phyloP scores from a whole-genome alignment of 2,113 vertebrate genomes.

The Himantopus leucocephalus region DNA sequence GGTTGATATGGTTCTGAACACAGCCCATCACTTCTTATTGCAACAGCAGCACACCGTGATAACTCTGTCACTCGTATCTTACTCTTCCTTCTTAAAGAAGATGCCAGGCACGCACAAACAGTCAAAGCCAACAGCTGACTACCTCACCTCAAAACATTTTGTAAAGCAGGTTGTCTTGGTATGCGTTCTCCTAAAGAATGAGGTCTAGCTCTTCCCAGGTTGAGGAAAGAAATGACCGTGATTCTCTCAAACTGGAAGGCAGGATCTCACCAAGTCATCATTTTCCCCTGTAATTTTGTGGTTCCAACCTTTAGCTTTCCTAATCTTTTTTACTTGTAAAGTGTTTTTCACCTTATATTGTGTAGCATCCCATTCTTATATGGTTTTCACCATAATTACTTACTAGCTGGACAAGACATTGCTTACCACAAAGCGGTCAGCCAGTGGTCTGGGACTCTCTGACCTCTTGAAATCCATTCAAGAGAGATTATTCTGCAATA shows the following conservation, averaged over 20 bases:
- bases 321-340: not conserved
- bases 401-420: not conserved
- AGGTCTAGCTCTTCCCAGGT: not conserved
- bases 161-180: not conserved
- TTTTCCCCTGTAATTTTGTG: not conserved
- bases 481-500: not conserved
- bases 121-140: not conserved
- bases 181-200: not conserved
- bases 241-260: not conserved
- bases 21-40: not conserved
- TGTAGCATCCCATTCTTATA: fast-evolving
- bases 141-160: not conserved
- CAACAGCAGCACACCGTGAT: not conserved
- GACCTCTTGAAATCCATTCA: not conserved
- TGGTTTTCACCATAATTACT: not conserved
- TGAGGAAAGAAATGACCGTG: not conserved
- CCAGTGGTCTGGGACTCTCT: not conserved
- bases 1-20: not conserved
- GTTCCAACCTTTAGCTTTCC: not conserved
- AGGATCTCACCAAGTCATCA: not conserved
- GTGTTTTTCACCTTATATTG: not conserved
- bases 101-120: not conserved
- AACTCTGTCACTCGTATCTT: not conserved
- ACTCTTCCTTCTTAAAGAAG: not conserved
- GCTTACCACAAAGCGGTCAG: not conserved